Conservation (phyloP, 2,113 vertebrate species). For the Boulengerochromis microlepis region DNA sequence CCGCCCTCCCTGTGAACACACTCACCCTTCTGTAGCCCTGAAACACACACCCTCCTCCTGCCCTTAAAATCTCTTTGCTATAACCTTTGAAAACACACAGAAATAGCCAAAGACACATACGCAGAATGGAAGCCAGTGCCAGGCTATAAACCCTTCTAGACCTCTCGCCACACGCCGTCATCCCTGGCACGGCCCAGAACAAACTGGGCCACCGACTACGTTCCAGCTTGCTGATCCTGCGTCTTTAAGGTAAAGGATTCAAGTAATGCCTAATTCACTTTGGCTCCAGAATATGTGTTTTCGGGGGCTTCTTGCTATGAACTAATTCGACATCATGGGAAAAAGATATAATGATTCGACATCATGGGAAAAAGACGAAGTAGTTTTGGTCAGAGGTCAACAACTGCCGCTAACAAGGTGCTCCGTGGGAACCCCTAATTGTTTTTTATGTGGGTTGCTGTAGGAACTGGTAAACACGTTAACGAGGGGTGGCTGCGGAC, state of each 20-base stretch:
- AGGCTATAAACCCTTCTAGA: conserved; percentile 16
- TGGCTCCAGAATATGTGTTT: not conserved
- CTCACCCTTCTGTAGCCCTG: conserved; percentile 6
- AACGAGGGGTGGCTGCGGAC: conserved; percentile 10
- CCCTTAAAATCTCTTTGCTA: not conserved
- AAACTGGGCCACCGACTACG: conserved; percentile 18
- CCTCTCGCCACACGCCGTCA: conserved; percentile 24
- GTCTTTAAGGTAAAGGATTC: conserved; percentile 4
- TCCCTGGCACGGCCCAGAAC: conserved; percentile 7
- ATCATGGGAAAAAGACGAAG: conserved; percentile 37
- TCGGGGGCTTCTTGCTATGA: not conserved
- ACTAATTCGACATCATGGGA: conserved; percentile 15
- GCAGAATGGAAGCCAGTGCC: conserved; percentile 2
- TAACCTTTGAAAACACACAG: not conserved
- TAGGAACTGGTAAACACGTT: conserved; percentile 49
- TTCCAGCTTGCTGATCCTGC: conserved; percentile 18
- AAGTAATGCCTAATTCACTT: conserved; percentile 3
- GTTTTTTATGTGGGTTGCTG: conserved; percentile 40
- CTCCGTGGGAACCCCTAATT: conserved; percentile 28
- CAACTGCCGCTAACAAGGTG: conserved; percentile 34
- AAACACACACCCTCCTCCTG: not conserved
- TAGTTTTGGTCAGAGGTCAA: conserved; percentile 41
- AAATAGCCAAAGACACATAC: not conserved
- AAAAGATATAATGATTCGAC: conserved; percentile 34
- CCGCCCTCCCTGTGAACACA: conserved; percentile 36